These are phyloP conservation scores for Falcunculus frontatus DNA, from an alignment of 2,113 vertebrate species.

Conservation along the genomic window DNA sequence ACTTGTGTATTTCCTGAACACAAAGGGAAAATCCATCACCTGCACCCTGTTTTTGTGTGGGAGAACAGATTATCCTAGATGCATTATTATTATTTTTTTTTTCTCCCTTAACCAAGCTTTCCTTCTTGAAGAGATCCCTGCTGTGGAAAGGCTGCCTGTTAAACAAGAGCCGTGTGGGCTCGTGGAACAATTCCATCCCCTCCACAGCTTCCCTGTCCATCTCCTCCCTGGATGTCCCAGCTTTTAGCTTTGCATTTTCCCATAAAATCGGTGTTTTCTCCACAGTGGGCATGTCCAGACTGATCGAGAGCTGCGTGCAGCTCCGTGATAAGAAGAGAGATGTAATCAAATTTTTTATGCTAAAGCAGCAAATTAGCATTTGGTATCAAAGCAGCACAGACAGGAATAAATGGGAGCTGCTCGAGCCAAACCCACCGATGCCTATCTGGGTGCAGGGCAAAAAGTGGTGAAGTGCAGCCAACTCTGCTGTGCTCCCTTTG, in stretches of 20 bases:
- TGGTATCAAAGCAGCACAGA: conserved; percentile 54
- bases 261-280: background rate
- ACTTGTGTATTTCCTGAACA: conserved; percentile 20
- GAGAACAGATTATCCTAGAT: background rate
- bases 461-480: background rate
- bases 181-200: background rate
- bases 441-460: conserved; percentile 22
- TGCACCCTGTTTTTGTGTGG: background rate
- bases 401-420: conserved; percentile 4
- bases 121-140: background rate
- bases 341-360: conserved; percentile 56
- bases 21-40: conserved; percentile 23
- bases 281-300: conserved; percentile 4
- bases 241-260: background rate
- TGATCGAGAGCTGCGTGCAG: background rate
- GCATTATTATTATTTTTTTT: background rate
- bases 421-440: conserved; percentile 49
- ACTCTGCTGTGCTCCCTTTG: background rate
- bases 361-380: conserved; percentile 57
- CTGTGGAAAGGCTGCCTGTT: background rate
- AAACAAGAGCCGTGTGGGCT: background rate
- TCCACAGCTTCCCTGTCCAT: background rate
- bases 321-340: conserved; percentile 36
- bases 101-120: background rate
- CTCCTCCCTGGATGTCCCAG: background rate